These are phyloP conservation scores for Rhimphoctona megacephalus DNA, from an alignment of 2,888 invertebrate genomes.

Conservation along the genomic window DNA sequence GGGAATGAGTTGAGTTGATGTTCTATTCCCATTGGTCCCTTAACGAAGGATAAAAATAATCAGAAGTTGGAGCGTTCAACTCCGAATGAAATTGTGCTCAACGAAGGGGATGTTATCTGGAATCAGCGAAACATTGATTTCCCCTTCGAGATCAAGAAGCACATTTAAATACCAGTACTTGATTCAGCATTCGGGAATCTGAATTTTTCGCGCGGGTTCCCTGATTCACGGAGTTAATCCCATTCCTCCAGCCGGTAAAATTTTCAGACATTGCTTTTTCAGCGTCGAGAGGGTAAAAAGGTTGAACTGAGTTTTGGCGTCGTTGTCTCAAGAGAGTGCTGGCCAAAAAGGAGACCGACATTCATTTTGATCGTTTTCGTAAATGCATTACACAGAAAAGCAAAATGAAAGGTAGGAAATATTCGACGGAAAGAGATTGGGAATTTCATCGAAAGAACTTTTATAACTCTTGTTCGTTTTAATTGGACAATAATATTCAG, in stretches of 20 bases:
- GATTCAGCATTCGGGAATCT: neutral
- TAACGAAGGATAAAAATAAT: constrained; percentile 6
- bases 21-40: neutral
- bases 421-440: neutral
- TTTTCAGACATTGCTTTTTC: constrained; percentile 10
- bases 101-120: constrained; percentile 12
- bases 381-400: neutral
- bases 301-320: constrained; percentile 3
- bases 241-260: constrained; percentile 16
- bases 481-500: constrained; percentile 7
- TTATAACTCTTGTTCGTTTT: neutral
- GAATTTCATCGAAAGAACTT: neutral
- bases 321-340: constrained; percentile 6
- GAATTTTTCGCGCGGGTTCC: constrained; percentile 14
- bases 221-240: constrained; percentile 15
- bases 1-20: neutral
- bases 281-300: constrained; percentile 21
- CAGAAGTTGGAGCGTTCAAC: neutral
- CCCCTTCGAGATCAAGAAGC: neutral
- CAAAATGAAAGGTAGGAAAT: neutral
- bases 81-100: neutral
- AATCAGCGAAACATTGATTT: neutral
- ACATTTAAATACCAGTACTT: constrained; percentile 11
- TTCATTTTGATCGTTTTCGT: constrained; percentile 17
- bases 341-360: constrained; percentile 10